phyloP scores from a whole-genome alignment of 2,113 vertebrate species.

The Halichoerus grypus region DNA sequence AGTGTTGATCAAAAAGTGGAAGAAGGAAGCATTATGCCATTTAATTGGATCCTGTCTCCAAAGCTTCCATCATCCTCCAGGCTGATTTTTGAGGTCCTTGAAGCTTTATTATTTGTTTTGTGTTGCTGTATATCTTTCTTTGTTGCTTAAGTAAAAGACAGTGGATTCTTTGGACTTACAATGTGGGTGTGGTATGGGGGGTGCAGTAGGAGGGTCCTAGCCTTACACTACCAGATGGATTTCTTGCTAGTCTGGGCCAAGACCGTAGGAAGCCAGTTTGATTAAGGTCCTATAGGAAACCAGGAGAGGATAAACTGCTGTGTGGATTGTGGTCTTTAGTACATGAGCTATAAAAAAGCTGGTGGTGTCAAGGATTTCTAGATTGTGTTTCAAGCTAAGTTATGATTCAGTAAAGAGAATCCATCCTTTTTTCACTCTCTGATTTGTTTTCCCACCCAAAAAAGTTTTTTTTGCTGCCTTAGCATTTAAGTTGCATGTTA shows the following conservation, averaged over 20 bases:
- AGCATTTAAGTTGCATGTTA: not conserved
- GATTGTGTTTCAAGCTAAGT: not conserved
- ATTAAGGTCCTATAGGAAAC: not conserved
- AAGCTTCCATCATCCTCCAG: not conserved
- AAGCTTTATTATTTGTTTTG: constrained; percentile 29
- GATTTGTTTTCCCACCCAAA: not conserved
- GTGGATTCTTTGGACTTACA: not conserved
- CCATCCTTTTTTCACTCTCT: not conserved
- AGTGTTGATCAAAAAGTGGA: not conserved
- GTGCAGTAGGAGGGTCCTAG: not conserved
- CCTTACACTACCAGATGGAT: not conserved
- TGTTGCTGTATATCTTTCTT: not conserved
- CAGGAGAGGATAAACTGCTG: not conserved
- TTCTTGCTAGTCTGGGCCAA: not conserved
- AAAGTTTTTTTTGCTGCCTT: not conserved
- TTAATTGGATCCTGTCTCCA: not conserved
- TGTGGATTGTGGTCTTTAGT: not conserved
- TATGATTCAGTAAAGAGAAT: not conserved
- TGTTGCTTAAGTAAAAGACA: not conserved
- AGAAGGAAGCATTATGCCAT: not conserved
- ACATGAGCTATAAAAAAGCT: not conserved
- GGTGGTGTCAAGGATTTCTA: not conserved
- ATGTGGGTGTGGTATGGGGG: not conserved
- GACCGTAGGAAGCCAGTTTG: not conserved
- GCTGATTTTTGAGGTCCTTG: not conserved